Evolutionary conservation across 2,888 invertebrate species (phyloP).

Genomic region (Zelleria hepariella): DNA sequence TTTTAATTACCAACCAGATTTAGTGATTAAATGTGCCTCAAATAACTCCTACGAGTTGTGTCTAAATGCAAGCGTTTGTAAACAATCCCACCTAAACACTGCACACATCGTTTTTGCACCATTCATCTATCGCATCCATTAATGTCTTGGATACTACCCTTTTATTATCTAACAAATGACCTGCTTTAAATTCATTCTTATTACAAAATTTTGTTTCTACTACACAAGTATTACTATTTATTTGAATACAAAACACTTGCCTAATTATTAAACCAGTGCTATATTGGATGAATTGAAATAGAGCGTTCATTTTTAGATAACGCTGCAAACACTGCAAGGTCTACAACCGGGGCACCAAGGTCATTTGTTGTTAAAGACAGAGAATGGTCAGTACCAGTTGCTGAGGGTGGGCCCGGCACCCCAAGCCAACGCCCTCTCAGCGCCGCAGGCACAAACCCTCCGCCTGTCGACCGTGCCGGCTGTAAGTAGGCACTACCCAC

Average conservation of each 20-base stretch:
- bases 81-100: background rate
- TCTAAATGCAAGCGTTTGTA: too few species aligned
- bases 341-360: constrained; percentile 91
- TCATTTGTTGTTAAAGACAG: constrained; percentile 92
- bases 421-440: constrained; percentile 68
- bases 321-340: constrained; percentile 88
- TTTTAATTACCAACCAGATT: background rate
- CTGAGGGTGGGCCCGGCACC: constrained; percentile 90
- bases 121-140: constrained; percentile 15
- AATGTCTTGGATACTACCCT: constrained; percentile 16
- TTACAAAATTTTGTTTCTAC: background rate
- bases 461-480: constrained; percentile 90
- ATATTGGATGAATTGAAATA: constrained; percentile 36
- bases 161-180: constrained; percentile 43
- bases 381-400: constrained; percentile 96
- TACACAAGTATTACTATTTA: background rate
- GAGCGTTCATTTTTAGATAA: constrained; percentile 79
- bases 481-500: constrained; percentile 82
- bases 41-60: too few species aligned
- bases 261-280: background rate
- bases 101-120: constrained; percentile 18
- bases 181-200: constrained; percentile 27
- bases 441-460: constrained; percentile 79
- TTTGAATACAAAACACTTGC: background rate
- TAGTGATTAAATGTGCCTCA: background rate